Conservation (phyloP, 2,797 vertebrate genomes). For the Craterocephalus amniculus region DNA sequence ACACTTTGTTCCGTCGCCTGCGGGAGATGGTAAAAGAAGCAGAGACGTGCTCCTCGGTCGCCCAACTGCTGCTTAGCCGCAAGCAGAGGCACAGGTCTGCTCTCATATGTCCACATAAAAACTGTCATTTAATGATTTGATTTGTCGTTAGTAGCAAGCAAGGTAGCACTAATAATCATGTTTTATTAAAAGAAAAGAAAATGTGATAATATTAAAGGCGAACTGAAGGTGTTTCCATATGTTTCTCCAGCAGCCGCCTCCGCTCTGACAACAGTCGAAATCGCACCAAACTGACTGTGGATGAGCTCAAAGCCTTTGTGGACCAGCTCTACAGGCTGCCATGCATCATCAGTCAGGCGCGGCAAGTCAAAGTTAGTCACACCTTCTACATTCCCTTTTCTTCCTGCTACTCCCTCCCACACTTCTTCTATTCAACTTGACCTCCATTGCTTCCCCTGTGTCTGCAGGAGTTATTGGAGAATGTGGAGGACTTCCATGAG, state of each 20-base stretch:
- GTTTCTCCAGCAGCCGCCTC: conserved; percentile 81
- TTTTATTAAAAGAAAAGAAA: too few relatives aligned
- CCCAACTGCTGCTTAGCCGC: conserved; percentile 94
- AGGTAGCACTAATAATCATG: too few relatives aligned
- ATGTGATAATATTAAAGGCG: background rate
- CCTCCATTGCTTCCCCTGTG: background rate
- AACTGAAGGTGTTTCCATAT: background rate
- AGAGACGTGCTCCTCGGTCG: conserved; percentile 97
- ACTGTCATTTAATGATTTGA: background rate
- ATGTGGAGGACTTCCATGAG: conserved; percentile 97
- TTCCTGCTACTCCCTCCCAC: background rate
- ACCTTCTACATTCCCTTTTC: background rate
- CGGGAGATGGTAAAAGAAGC: conserved; percentile 97
- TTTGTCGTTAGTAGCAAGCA: background rate
- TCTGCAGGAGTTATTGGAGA: conserved; percentile 92
- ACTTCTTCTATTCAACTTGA: background rate
- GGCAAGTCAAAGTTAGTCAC: conserved; percentile 92
- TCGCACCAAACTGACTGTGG: conserved; percentile 94
- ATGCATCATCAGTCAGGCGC: conserved; percentile 94
- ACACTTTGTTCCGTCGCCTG: conserved; percentile 90
- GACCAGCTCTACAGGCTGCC: conserved; percentile 95
- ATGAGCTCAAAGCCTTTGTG: conserved; percentile 97
- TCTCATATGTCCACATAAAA: background rate
- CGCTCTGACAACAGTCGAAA: conserved; percentile 87
- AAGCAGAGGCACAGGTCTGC: conserved; percentile 94